Conservation (phyloP, 2,113 vertebrate genomes). For the Zapornia atra region DNA sequence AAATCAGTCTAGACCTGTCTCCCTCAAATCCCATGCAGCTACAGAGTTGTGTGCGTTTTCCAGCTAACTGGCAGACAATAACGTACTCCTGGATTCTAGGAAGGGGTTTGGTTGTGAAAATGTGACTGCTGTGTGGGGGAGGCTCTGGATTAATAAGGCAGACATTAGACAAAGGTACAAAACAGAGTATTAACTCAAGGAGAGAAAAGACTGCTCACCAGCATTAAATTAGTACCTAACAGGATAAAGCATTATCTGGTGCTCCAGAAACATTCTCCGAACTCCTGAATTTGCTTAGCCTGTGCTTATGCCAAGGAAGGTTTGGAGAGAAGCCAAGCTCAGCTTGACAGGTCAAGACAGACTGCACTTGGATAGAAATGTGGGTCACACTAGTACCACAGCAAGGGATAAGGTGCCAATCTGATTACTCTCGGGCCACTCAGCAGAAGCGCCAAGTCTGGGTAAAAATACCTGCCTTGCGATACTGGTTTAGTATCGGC, state of each 20-base stretch:
- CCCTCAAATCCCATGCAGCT: not conserved
- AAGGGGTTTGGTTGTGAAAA: not conserved
- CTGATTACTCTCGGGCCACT: not conserved
- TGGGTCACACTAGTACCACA: not conserved
- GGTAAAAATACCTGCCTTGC: not conserved
- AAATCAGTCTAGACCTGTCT: not conserved
- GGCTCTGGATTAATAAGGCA: not conserved
- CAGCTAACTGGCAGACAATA: not conserved
- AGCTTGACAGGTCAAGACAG: not conserved
- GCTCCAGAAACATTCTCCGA: not conserved
- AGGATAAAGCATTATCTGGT: slow-evolving; percentile 22
- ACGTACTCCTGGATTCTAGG: not conserved
- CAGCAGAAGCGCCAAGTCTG: not conserved
- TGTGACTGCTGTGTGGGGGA: not conserved
- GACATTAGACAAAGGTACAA: slow-evolving; percentile 6
- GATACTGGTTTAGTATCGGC: not conserved
- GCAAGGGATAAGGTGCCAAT: not conserved
- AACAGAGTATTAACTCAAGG: not conserved
- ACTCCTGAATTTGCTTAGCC: not conserved
- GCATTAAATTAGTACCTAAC: slow-evolving; percentile 18
- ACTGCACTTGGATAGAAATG: not conserved
- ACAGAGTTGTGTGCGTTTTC: not conserved
- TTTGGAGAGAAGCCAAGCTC: slow-evolving; percentile 14
- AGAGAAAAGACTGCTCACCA: slow-evolving; percentile 3
- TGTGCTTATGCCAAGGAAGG: not conserved